These are phyloP conservation scores for Notarius quadriscutis DNA, from an alignment of 2,113 vertebrate species.

Conservation along the genomic window DNA sequence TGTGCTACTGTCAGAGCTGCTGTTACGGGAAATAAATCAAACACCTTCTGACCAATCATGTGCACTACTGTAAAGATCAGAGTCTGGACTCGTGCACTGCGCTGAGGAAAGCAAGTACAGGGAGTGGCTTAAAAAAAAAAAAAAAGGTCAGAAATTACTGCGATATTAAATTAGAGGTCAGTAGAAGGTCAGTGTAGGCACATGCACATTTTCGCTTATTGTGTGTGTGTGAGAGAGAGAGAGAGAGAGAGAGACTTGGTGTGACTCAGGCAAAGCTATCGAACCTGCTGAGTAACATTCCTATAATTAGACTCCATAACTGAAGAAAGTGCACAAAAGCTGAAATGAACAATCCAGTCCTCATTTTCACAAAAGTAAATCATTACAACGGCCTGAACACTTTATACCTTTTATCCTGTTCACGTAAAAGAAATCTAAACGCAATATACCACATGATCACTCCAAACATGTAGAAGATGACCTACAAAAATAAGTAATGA, in stretches of 20 bases:
- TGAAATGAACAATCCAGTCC: not conserved
- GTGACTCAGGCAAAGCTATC: conserved; percentile 21
- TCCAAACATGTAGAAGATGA: no score
- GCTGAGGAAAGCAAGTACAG: not conserved
- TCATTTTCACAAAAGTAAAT: not conserved
- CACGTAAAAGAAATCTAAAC: no score
- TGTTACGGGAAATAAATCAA: not conserved
- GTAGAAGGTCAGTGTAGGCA: not conserved
- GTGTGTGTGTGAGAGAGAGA: not conserved
- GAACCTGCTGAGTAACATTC: conserved; percentile 46
- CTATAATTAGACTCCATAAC: not conserved
- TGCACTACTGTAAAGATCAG: not conserved
- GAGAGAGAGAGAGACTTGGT: not conserved
- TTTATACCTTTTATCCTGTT: no score
- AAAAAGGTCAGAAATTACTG: not conserved
- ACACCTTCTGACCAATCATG: not conserved
- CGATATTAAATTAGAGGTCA: not conserved
- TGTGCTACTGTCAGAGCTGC: not conserved
- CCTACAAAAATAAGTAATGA: no score
- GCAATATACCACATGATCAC: no score
- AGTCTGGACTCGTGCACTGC: not conserved
- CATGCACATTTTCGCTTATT: not conserved
- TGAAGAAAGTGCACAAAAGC: not conserved
- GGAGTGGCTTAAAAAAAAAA: not conserved
- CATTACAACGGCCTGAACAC: not conserved